Percentiles rank a stretch among this genome's conserved stretches.
phyloP scores from a whole-genome alignment of 2,113 vertebrate genomes.

The Podiceps cristatus region DNA sequence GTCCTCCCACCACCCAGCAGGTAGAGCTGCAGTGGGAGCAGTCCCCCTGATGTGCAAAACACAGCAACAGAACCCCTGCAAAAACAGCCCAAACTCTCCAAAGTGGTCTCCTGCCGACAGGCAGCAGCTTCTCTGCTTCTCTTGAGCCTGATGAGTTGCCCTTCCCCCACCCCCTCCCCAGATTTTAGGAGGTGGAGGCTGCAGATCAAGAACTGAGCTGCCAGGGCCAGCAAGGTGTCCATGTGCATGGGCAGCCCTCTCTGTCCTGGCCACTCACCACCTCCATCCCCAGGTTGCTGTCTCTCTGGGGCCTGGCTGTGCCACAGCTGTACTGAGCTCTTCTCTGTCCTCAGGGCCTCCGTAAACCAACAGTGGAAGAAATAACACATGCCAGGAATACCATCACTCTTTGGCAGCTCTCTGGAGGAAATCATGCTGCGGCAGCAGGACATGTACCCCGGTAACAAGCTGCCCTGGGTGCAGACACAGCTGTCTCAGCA shows the following conservation, averaged over 20 bases:
- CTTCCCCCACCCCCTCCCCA: too few species aligned
- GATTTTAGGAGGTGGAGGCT: neutral
- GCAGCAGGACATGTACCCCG: constrained; percentile 85
- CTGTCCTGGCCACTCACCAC: neutral
- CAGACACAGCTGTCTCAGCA: constrained; percentile 91
- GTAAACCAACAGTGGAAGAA: constrained; percentile 89
- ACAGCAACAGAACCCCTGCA: neutral
- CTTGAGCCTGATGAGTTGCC: neutral
- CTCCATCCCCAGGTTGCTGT: too few species aligned
- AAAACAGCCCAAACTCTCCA: neutral
- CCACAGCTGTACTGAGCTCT: neutral
- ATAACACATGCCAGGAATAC: constrained; percentile 82
- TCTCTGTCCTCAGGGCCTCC: constrained; percentile 80
- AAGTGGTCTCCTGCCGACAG: neutral
- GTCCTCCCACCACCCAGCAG: fast-evolving
- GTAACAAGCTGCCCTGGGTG: constrained; percentile 89
- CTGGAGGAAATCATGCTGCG: constrained; percentile 90
- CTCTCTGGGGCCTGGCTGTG: neutral
- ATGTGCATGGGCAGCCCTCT: fast-evolving
- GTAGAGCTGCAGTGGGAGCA: neutral
- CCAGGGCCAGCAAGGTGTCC: neutral
- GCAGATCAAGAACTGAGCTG: neutral
- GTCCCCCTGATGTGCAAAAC: neutral
- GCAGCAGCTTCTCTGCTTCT: neutral
- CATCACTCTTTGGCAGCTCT: constrained; percentile 89